Evolutionary conservation across 2,113 vertebrate species (phyloP).

Genomic region (Brevimyrus niger): DNA sequence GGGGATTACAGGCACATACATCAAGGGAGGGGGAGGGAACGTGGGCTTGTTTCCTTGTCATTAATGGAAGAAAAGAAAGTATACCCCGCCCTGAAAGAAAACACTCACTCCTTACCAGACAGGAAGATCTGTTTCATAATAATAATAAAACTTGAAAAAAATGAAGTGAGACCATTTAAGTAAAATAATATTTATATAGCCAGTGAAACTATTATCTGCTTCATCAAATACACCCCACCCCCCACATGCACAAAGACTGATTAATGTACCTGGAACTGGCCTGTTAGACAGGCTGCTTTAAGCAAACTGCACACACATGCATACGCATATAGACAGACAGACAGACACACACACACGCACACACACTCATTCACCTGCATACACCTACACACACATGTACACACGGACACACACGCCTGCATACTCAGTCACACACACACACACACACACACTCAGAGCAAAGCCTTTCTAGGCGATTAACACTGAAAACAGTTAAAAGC

Average conservation of each 20-base stretch:
- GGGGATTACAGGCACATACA: too few relatives aligned
- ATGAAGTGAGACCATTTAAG: neutral
- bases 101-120: neutral
- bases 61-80: slow-evolving; percentile 4
- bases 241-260: neutral
- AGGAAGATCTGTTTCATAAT: slow-evolving; percentile 8
- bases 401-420: neutral
- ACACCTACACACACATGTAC: neutral
- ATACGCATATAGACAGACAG: neutral
- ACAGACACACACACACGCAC: neutral
- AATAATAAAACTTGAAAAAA: slow-evolving; percentile 1
- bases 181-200: neutral
- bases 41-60: slow-evolving; percentile 4
- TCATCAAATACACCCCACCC: neutral
- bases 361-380: neutral
- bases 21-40: neutral
- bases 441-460: neutral
- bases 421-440: neutral
- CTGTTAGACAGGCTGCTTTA: neutral
- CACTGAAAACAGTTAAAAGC: neutral
- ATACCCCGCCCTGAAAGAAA: neutral
- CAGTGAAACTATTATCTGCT: neutral
- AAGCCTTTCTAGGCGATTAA: neutral
- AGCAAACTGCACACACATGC: neutral
- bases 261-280: neutral